A percentile compares a stretch with the other conserved stretches of the same genome.
These are phyloP conservation scores for Iphiclides podalirius DNA, from an alignment of 2,888 invertebrate species.

Conservation along the genomic window DNA sequence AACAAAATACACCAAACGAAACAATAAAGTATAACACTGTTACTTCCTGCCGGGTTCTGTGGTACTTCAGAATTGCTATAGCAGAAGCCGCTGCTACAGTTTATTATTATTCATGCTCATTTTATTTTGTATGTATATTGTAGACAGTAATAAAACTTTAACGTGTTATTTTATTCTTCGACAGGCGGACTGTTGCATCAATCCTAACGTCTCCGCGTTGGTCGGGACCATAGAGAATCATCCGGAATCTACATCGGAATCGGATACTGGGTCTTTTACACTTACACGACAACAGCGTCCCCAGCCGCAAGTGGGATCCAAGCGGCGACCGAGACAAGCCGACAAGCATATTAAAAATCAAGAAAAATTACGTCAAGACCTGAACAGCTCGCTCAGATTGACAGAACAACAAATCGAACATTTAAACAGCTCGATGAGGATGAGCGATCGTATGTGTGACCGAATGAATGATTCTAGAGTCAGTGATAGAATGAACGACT, in stretches of 20 bases:
- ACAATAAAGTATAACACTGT: too few relatives aligned
- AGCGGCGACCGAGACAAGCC: conserved; percentile 54
- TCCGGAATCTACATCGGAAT: conserved; percentile 72
- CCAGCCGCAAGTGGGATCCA: conserved; percentile 66
- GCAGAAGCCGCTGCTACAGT: too few relatives aligned
- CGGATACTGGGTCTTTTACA: conserved; percentile 70
- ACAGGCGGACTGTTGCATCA: conserved; percentile 74
- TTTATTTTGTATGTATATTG: too few relatives aligned
- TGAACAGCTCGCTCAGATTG: conserved; percentile 41
- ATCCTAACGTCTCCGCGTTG: conserved; percentile 65
- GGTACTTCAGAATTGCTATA: too few relatives aligned
- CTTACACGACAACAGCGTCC: conserved; percentile 67
- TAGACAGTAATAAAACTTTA: too few relatives aligned
- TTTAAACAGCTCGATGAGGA: conserved; percentile 41
- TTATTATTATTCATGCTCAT: too few relatives aligned
- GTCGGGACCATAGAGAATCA: conserved; percentile 75
- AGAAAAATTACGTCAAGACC: conserved; percentile 52
- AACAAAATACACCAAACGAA: too few relatives aligned
- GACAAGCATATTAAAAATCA: conserved; percentile 58
- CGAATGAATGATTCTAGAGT: conserved; percentile 42
- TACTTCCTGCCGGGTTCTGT: too few relatives aligned
- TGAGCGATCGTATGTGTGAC: conserved; percentile 37
- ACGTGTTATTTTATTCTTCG: too few relatives aligned
- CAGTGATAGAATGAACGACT: conserved; percentile 32
- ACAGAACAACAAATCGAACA: conserved; percentile 50